Base-by-base conservation (phyloP, 1,140 invertebrate genomes). In the Dendroctonus valens region DNA sequence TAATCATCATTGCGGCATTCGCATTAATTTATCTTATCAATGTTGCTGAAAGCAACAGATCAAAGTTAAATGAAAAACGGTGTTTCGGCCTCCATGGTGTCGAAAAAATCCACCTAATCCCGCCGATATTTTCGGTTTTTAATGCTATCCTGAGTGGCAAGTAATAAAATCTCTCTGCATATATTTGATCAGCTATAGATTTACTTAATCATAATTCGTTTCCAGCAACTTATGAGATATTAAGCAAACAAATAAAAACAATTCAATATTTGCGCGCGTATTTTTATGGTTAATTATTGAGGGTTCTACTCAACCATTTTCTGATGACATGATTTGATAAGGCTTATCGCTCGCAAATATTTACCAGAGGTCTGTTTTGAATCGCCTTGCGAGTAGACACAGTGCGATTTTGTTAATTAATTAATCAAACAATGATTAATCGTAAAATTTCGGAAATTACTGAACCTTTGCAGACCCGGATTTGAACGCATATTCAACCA, bases 291-390 rank as follows among this genome's bases (percentile, higher is more conserved):
- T 59, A 59, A 59, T 46, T 59, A 59, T 59, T 46, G 42, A 59
- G 55, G 41, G 55, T 46, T 59, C 9, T 59, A 59, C 55, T 59
- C 55, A 37, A 59, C 55, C n/a, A 59, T 59, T 59, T 59, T 59
- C 55, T 59, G 55, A 59, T 59, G 55, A 59, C 55, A 59, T 46
- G 55, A 46, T 59, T 59, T 44, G 55, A 59, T 59, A 59, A 59
- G 41, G 41, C 12, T 59, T 59, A 55, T 55, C 53, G 39, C 49
- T 2, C 11, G 44, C 44, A 55, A 55, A 55, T 55, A 55, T 55
- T 55, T 55, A 55, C 53, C 40, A 55, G 8, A 55, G 44, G 44
- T 46, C 2, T 46, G 44, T 26, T 26, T 26, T 26, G 26, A 26
- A 26, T 2, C 26, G 26, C 26, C 26, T 26, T 26, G 26, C 26